Evolutionary conservation across 2,888 invertebrate species (phyloP), one percentile per base, ranked within the genome.

Genomic region (Tyria jacobaeae): DNA sequence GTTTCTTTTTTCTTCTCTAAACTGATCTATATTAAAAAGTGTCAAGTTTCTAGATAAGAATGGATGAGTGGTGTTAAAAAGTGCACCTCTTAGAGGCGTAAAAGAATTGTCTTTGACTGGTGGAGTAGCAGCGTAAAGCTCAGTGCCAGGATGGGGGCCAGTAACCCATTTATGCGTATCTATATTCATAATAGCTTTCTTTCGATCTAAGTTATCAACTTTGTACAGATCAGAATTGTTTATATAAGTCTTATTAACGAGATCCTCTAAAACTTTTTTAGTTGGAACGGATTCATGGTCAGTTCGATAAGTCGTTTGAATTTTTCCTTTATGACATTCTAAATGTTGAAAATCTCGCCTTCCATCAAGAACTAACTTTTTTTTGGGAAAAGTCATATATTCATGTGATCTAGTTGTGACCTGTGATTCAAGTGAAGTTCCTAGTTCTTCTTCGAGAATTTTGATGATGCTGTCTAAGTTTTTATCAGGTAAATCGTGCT

Each of bases 371-470:
- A 50, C 44, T 58, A 60, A 64, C 68, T 75, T 80, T 39, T 71
- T 76, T 70, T 78, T 78, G 47, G 66, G 21, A 52, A 62, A 50
- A 31, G 44, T 21, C 12, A 50, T 35, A 60, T 71, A 78, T 62
- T 76, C 62, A 17, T 72, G 66, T n/a, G 76, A 64, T 70, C 76
- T 70, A 50, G 65, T 44, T 53, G 54, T 70, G 2, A 66, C 17
- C 25, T 76, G 66, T 6, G 75, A 48, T 15, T 86, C 85, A 55
- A 83, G 72, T 39, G 89, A 80, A 31, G 82, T 76, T 44, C 81
- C 86, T 54, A 94, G 73, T 77, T 94, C 94, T 34, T 90, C 84
- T 83, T 93, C 94, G 9, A 93, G 82, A 48, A 89, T 88, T 82
- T 89, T 89, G 21, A 93, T 89, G 54, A 94, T 80, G 63, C 82